Evolutionary conservation across 2,888 invertebrate species (phyloP), one percentile per base, ranked within the genome.

Genomic region (Hedya salicella): DNA sequence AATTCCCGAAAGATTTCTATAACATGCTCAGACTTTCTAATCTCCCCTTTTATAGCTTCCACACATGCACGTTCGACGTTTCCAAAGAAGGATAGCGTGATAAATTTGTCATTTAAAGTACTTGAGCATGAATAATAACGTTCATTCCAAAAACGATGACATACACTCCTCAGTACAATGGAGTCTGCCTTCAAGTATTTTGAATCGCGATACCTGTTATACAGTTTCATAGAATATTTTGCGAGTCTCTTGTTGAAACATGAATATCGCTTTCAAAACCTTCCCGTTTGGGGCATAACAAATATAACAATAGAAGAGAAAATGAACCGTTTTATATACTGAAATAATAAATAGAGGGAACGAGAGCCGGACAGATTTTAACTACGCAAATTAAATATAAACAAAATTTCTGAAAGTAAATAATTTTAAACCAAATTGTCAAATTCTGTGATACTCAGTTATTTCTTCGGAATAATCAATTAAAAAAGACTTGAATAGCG

Each of bases 21-120:
- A n/a, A n/a, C n/a, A n/a, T n/a, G 6, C 25, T 25, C 11, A 44
- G 42, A 56, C 56, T 56, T 56, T 40, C 52, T 39, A 36, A 11
- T 39, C 30, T 30, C 42, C 14, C 13, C 13, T 42, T 19, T 16
- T 14, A 30, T 42, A 25, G 16, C 6, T 11, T 52, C 32, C 32
- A 32, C 25, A 32, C 50, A 32, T 32, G 32, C 21, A 14, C 30
- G 25, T 25, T 11, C 8, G 9, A 36, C 11, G 9, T 36, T 36
- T 11, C 42, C 42, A n/a, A 56, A 56, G 13, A 42, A 6, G 42
- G 40, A 54, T 30, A 1, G 16, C 1, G 16, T 14, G 21, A 30
- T 16, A 16, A 42, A 42, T 54, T 52, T 21, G 42, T 30, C 42
- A n/a, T 42, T 13, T 14, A 44, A 56, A 56, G 5, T 44, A 25